Base-by-base conservation (phyloP, 2,113 vertebrate species). In the Aix galericulata region DNA sequence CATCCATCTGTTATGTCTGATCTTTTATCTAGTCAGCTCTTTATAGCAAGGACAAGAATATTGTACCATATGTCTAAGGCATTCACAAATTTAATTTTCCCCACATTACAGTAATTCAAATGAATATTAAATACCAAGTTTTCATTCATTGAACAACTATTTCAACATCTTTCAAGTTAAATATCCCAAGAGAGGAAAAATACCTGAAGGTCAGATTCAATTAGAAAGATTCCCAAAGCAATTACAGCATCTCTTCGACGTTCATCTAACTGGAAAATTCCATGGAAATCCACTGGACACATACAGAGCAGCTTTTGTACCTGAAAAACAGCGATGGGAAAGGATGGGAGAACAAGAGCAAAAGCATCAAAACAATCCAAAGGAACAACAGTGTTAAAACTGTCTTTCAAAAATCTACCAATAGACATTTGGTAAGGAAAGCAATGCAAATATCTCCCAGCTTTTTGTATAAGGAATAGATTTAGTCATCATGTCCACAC, bases 141-240 rank as follows among this genome's bases (percentile, higher is more conserved):
- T 63, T 63, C 17, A 62, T 38, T 64, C n/a, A 71, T 0, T 73
- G 13, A 69, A 58, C 31, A 59, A 71, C 5, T 66, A 55, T 83
- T 42, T 56, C 55, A 76, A 62, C 73, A 77, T 64, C 26, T 38
- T 83, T 13, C 17, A 58, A 71, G 14, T 13, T 36, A 72, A 72
- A 67, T 1, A 75, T 29, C 6, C 62, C 17, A 64, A 42, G 16
- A 2, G 3, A 36, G 17, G 90, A 94, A 38, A 95, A 94, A 40
- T 96, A 99, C 99, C 98, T 99, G 99, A 82, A 99, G 97, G 38
- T 98, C 98, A 88, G 99, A 99, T 79, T 99, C 99, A 95, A 99
- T 97, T 20, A 99, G 98, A 95, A 99, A 99, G 96, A 99, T 98
- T 67, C 99, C 99, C 85, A 99, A 82, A 1, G 99, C 99, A 42